phyloP scores from a whole-genome alignment of 2,113 vertebrate species.

The Pseudolaguvia tuberculata region DNA sequence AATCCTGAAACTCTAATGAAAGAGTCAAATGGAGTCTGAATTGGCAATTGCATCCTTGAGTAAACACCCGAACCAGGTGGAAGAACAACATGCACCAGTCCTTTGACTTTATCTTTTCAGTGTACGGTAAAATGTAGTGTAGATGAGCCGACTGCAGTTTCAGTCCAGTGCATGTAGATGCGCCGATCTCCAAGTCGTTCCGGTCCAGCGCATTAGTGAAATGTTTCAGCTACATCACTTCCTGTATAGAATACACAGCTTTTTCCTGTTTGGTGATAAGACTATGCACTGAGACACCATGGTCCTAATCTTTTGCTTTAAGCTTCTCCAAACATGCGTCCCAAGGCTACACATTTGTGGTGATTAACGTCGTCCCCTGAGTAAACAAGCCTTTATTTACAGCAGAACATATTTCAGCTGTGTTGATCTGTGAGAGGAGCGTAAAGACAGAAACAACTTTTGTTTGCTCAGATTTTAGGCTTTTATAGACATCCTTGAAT shows the following conservation, averaged over 20 bases:
- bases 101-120: background rate
- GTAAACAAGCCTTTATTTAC: slow-evolving; percentile 35
- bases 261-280: slow-evolving; percentile 40
- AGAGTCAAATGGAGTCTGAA: too few species aligned
- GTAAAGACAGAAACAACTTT: slow-evolving; percentile 14
- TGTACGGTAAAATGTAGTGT: background rate
- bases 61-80: too few species aligned
- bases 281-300: slow-evolving; percentile 2
- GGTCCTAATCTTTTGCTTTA: slow-evolving; percentile 14
- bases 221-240: slow-evolving; percentile 37
- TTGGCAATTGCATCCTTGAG: too few species aligned
- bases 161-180: too few species aligned
- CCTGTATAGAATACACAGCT: slow-evolving; percentile 34
- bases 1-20: too few species aligned
- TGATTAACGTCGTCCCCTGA: slow-evolving; percentile 24
- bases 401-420: slow-evolving; percentile 38
- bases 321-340: slow-evolving; percentile 15
- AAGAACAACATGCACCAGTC: too few species aligned
- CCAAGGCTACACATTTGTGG: slow-evolving; percentile 27
- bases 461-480: background rate
- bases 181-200: background rate
- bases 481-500: too few species aligned
- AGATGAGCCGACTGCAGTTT: background rate
- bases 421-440: slow-evolving; percentile 13
- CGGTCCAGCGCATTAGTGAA: slow-evolving; percentile 6